Percentiles rank a stretch among this genome's conserved stretches.
These are phyloP conservation scores for Mus minutoides DNA, from an alignment of 2,797 vertebrate genomes.

Conservation along the genomic window DNA sequence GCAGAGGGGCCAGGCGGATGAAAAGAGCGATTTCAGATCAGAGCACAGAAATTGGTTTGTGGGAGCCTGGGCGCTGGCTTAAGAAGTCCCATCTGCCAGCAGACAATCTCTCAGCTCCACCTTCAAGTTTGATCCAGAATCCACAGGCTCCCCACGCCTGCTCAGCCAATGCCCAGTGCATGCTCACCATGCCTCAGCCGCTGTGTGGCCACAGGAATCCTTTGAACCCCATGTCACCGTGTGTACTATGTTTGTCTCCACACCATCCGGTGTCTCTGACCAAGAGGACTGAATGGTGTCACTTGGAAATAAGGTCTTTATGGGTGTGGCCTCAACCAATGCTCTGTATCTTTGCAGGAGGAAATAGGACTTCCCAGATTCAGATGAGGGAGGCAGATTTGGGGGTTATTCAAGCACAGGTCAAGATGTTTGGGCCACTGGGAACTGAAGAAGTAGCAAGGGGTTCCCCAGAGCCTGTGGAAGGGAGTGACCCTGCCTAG, in stretches of 20 bases:
- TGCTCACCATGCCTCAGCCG: not conserved
- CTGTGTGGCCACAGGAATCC: accelerated
- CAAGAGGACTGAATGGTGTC: not conserved
- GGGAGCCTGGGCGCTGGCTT: not conserved
- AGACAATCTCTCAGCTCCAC: accelerated
- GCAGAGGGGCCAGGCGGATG: accelerated
- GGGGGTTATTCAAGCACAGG: accelerated
- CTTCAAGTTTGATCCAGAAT: not conserved
- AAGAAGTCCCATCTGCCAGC: not conserved
- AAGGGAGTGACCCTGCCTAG: accelerated
- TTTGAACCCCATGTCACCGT: not conserved
- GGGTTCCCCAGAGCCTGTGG: not conserved
- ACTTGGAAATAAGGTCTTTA: not conserved
- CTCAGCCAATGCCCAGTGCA: accelerated
- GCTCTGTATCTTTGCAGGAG: not conserved
- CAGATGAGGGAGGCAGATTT: accelerated
- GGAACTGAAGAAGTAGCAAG: not conserved
- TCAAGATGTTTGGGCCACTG: accelerated
- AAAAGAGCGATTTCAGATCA: not conserved
- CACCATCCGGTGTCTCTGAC: not conserved
- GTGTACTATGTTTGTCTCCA: accelerated
- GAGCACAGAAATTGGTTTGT: not conserved
- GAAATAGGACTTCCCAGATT: not conserved
- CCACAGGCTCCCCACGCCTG: not conserved
- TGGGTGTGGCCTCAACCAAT: not conserved